Conservation (phyloP, 2,888 invertebrate genomes). For the Adelognathus sp. region DNA sequence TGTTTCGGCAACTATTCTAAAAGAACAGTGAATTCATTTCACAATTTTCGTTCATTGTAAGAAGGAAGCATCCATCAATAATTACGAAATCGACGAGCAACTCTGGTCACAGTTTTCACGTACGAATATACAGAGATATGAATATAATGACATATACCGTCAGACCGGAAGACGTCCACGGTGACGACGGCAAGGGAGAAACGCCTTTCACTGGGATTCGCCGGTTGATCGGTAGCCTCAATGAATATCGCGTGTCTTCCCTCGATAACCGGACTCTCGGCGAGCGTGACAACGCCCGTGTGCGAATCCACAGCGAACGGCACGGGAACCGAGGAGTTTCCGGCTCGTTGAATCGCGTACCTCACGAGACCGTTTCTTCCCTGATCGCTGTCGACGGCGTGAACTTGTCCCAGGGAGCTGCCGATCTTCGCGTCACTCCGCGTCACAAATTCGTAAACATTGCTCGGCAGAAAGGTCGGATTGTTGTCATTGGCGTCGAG, state of each 20-base stretch:
- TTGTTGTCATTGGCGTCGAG: conserved; percentile 96
- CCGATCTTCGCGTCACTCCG: conserved; percentile 87
- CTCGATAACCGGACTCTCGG: conserved; percentile 85
- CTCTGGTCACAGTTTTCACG: too few relatives aligned
- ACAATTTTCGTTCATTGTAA: too few relatives aligned
- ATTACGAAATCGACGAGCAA: too few relatives aligned
- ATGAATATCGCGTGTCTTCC: conserved; percentile 91
- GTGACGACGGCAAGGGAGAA: conserved; percentile 93
- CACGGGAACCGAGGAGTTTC: conserved; percentile 85
- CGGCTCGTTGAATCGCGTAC: conserved; percentile 88
- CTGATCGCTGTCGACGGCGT: conserved; percentile 91
- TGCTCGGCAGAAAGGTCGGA: conserved; percentile 92
- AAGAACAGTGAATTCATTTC: too few relatives aligned
- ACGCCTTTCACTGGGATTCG: conserved; percentile 91
- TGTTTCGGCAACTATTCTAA: too few relatives aligned
- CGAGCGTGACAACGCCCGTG: conserved; percentile 87
- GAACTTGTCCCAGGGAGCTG: conserved; percentile 89
- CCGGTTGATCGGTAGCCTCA: conserved; percentile 92
- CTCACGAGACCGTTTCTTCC: conserved; percentile 89
- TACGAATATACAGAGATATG: too few relatives aligned
- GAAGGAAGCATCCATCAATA: too few relatives aligned
- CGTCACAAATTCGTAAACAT: conserved; percentile 90
- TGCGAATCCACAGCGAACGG: conserved; percentile 89
- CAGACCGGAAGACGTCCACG: conserved; percentile 86
- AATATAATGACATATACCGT: too few relatives aligned